Percentiles rank a stretch among this genome's conserved stretches.
These are phyloP conservation scores for Antheraea yamamai DNA, from an alignment of 2,888 invertebrate species.

Conservation along the genomic window DNA sequence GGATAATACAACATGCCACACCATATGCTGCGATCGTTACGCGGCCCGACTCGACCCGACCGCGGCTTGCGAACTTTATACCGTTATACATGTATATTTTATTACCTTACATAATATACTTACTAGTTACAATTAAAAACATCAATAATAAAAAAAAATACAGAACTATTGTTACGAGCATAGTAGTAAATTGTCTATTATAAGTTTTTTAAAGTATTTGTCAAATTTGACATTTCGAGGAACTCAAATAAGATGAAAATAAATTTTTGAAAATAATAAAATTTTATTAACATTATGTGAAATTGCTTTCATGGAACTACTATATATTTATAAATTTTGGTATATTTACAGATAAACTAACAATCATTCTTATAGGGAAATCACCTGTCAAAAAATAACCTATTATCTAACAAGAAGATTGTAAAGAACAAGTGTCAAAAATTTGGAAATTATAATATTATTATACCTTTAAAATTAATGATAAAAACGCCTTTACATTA, in stretches of 20 bases:
- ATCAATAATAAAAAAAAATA: neutral
- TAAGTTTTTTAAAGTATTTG: no score
- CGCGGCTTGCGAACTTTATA: conserved; percentile 21
- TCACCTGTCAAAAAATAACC: neutral
- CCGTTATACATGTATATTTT: conserved; percentile 2
- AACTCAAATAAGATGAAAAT: no score
- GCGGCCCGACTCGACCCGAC: conserved; percentile 28
- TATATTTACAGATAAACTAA: neutral
- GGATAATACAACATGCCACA: conserved; percentile 49
- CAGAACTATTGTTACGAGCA: neutral
- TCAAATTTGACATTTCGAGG: no score
- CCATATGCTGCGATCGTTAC: conserved; percentile 65
- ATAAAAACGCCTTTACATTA: neutral
- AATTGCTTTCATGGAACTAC: neutral
- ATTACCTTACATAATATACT: conserved; percentile 2
- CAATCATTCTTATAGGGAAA: neutral
- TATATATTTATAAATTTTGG: no score
- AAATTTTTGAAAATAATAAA: neutral
- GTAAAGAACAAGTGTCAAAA: neutral
- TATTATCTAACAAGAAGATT: neutral
- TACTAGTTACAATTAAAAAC: neutral
- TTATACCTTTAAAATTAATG: neutral
- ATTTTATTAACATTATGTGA: neutral
- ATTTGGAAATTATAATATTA: neutral
- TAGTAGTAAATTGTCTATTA: neutral